phyloP scores from a whole-genome alignment of 2,888 invertebrate species.

The Ypsolopha sequella region DNA sequence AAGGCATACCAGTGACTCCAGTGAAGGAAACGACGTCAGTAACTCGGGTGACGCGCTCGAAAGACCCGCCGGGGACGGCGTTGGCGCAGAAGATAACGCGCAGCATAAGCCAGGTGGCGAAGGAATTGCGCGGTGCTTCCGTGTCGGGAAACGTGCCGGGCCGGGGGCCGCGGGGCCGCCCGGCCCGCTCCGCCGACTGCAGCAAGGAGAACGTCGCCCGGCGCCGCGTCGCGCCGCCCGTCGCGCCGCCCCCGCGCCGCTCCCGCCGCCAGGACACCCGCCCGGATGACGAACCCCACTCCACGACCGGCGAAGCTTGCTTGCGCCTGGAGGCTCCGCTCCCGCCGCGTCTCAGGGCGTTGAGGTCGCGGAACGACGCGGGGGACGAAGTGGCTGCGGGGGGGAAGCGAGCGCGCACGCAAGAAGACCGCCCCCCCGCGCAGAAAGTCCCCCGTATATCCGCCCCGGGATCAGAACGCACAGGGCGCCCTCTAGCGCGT shows the following conservation, averaged over 20 bases:
- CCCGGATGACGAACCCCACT: conserved; percentile 34
- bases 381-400: conserved; percentile 13
- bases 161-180: conserved; percentile 27
- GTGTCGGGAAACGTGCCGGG: conserved; percentile 16
- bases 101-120: conserved; percentile 19
- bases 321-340: conserved; percentile 21
- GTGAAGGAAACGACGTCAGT: conserved; percentile 6
- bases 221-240: conserved; percentile 20
- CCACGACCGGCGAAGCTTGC: conserved; percentile 29
- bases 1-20: conserved; percentile 12
- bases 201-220: conserved; percentile 54
- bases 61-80: conserved; percentile 11
- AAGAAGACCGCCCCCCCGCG: conserved; percentile 51
- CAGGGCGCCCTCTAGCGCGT: conserved; percentile 30
- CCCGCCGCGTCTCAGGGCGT: conserved; percentile 19
- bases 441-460: conserved; percentile 12
- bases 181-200: conserved; percentile 27
- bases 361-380: conserved; percentile 33
- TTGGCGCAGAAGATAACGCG: conserved; percentile 21
- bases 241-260: conserved; percentile 22
- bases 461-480: conserved; percentile 21
- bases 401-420: conserved; percentile 31
- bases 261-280: conserved; percentile 10
- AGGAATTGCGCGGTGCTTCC: conserved; percentile 20
- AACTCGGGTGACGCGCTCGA: conserved; percentile 12